A percentile compares a stretch with the other conserved stretches of the same genome.
phyloP scores from a whole-genome alignment of 2,113 vertebrate species.

The Physeter macrocephalus region DNA sequence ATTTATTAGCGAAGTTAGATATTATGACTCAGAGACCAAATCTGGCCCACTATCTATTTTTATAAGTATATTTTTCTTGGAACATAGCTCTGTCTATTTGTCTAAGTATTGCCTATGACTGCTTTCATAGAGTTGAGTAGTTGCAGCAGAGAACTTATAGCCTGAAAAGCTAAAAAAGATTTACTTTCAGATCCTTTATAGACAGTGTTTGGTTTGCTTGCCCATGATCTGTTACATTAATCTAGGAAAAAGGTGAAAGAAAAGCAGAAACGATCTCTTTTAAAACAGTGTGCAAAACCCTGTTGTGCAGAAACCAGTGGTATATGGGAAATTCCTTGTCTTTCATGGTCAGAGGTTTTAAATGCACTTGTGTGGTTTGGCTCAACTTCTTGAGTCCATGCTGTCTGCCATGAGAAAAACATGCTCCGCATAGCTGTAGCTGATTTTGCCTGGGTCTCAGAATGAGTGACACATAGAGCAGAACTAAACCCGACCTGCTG shows the following conservation, averaged over 20 bases:
- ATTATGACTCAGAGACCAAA: neutral
- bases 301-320: neutral
- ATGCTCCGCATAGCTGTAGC: neutral
- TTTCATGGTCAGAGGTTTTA: neutral
- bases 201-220: neutral
- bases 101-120: neutral
- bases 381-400: neutral
- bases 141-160: neutral
- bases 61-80: neutral
- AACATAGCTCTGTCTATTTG: neutral
- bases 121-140: neutral
- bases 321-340: neutral
- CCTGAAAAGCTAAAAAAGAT: neutral
- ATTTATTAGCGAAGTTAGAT: neutral
- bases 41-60: neutral
- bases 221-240: neutral
- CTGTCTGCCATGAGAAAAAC: neutral
- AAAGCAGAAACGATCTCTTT: neutral
- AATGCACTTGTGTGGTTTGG: neutral
- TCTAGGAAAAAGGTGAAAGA: conserved; percentile 27
- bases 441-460: neutral
- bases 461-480: neutral
- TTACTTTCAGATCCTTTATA: neutral
- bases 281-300: neutral
- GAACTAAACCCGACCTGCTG: neutral